phyloP scores from a whole-genome alignment of 2,888 invertebrate genomes.

The Plutella xylostella region DNA sequence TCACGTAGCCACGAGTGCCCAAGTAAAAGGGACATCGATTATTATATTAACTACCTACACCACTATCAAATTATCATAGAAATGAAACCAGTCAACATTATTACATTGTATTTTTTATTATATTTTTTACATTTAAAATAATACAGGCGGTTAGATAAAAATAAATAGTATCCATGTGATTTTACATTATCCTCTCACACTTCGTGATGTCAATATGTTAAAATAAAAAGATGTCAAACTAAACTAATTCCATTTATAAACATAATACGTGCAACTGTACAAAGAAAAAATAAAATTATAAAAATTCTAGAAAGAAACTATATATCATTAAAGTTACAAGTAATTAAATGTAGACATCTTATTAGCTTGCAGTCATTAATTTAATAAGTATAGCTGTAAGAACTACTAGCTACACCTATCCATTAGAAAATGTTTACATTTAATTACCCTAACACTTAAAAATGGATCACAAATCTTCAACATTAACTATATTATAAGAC shows the following conservation, averaged over 20 bases:
- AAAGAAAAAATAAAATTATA: conserved; percentile 18
- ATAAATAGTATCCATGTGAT: conserved; percentile 56
- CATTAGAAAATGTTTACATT: not conserved
- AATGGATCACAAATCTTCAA: not conserved
- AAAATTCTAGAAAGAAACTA: conserved; percentile 3
- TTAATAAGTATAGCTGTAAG: not conserved
- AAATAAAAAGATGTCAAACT: not conserved
- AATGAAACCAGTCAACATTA: too few species aligned
- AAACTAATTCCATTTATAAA: not conserved
- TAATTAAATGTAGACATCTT: not conserved
- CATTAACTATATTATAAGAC: too few species aligned
- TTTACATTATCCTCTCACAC: conserved; percentile 28
- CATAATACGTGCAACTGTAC: conserved; percentile 13
- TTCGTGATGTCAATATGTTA: conserved; percentile 31
- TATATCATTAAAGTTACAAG: not conserved
- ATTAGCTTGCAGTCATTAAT: not conserved
- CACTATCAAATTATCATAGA: too few species aligned
- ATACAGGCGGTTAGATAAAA: conserved; percentile 67
- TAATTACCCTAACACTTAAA: not conserved
- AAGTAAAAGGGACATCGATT: too few species aligned
- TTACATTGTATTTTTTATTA: conserved; percentile 47
- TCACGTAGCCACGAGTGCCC: too few species aligned
- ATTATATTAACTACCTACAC: too few species aligned
- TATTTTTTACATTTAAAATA: conserved; percentile 66
- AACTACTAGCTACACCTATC: not conserved